Conservation (phyloP, 2,797 vertebrate species). For the Prionace glauca region DNA sequence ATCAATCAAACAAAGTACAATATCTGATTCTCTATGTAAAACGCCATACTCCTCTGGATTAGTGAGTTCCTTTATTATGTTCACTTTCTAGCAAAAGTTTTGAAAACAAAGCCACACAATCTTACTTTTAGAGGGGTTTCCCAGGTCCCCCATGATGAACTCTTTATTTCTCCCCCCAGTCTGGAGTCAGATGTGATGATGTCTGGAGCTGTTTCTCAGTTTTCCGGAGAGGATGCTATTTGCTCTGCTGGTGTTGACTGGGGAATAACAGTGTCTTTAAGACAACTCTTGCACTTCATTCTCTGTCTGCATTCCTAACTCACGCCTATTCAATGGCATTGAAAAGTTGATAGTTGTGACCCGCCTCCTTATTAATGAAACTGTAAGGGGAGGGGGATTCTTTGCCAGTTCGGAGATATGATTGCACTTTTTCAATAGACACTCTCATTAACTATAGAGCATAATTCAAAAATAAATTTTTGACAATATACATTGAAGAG, state of each 20-base stretch:
- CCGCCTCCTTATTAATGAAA: slow-evolving; percentile 30
- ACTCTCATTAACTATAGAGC: not conserved
- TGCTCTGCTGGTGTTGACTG: not conserved
- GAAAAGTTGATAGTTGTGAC: not conserved
- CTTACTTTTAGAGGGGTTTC: slow-evolving; percentile 16
- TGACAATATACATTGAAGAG: not conserved
- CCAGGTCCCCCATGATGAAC: not conserved
- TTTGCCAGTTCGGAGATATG: not conserved
- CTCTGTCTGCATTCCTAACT: not conserved
- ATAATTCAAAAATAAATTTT: not conserved
- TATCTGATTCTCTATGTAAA: not conserved
- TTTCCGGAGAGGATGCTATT: not conserved
- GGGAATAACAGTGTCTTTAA: not conserved
- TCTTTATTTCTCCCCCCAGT: not conserved
- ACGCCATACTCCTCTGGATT: too few relatives aligned
- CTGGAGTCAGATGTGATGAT: not conserved
- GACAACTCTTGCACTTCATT: not conserved
- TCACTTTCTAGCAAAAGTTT: not conserved
- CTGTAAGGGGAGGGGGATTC: not conserved
- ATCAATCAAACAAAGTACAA: not conserved
- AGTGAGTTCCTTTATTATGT: not conserved
- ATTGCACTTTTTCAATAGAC: slow-evolving; percentile 11
- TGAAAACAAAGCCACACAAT: not conserved
- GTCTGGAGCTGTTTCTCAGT: not conserved
- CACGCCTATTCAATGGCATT: not conserved